Evolutionary conservation across 1,140 invertebrate genomes (phyloP), one percentile per base, ranked within the genome.

Genomic region (Temnothorax curvispinosus): DNA sequence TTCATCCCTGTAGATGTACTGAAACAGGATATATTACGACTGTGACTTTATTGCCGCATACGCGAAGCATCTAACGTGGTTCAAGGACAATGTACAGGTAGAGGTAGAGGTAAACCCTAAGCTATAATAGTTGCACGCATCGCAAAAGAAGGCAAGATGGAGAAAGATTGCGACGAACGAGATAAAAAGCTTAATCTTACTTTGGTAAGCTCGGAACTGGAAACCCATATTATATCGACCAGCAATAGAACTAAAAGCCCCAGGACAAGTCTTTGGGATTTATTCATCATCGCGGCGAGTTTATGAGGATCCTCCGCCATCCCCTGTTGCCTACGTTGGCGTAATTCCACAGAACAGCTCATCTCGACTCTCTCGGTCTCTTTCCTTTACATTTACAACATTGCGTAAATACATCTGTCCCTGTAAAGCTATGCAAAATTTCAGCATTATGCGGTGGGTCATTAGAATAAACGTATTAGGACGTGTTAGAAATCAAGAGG

Each of bases 141-240:
- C 1, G 41, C 8, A 50, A 50, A 50, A 50, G 18, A 54, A 18
- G 13, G 0, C 8, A 78, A 67, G 18, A 80, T 44, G n/a, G 5
- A 15, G 80, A 62, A 75, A 3, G 47, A 0, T 13, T 13, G 13
- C 13, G 4, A 27, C 11, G 1, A 50, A 50, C 27, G 27, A 84
- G 69, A 6, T 62, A 67, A 44, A 64, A 52, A 21, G 21, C 0
- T 32, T 27, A 2, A 78, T 64, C 64, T 93, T 95, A 98, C 98
- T 96, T 98, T 97, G 72, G 98, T 98, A 15, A 99, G 94, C 95
- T 98, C 98, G 27, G 97, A 97, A 52, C 98, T 98, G 9, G 97
- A 97, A 3, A 98, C 98, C 98, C 98, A 98, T 87, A 98, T 98
- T 38, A 98, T 95, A 95, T 99, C 98, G 64, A 98, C 98, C 77